Evolutionary conservation across 2,113 vertebrate genomes (phyloP).

Genomic region (Odontesthes bonariensis): DNA sequence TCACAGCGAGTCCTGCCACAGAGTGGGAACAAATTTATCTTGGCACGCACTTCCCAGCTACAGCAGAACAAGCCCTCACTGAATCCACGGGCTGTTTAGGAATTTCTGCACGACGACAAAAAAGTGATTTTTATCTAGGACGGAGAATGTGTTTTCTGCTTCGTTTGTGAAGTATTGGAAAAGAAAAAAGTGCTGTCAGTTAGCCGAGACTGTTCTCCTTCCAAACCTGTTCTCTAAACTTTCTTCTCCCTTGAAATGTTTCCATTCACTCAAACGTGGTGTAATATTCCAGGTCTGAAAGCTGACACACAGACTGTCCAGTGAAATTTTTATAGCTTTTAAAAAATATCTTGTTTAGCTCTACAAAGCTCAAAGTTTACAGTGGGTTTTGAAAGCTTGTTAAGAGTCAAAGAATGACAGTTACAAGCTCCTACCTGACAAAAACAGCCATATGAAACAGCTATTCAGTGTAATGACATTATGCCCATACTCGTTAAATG

Average conservation of each 20-base stretch:
- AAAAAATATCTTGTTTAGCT: slow-evolving; percentile 6
- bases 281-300: background rate
- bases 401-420: background rate
- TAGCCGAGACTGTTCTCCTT: slow-evolving; percentile 8
- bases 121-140: slow-evolving; percentile 43
- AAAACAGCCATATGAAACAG: background rate
- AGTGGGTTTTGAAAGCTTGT: slow-evolving; percentile 2
- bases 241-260: slow-evolving; percentile 26
- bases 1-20: slow-evolving; percentile 33
- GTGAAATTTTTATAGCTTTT: slow-evolving; percentile 17
- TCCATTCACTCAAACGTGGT: background rate
- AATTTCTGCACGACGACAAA: slow-evolving; percentile 22
- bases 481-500: too few relatives aligned
- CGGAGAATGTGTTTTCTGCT: slow-evolving; percentile 23
- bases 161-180: slow-evolving; percentile 12
- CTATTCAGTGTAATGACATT: background rate
- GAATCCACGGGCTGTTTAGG: slow-evolving; percentile 44
- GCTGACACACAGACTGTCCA: background rate
- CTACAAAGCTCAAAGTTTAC: background rate
- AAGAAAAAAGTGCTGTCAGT: slow-evolving; percentile 18
- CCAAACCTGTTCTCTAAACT: slow-evolving; percentile 14
- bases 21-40: slow-evolving; percentile 63
- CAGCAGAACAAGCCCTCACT: slow-evolving; percentile 50
- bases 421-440: background rate
- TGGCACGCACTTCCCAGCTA: slow-evolving; percentile 48